Conservation (phyloP, 2,797 vertebrate species). For the Malacoraja senta region DNA sequence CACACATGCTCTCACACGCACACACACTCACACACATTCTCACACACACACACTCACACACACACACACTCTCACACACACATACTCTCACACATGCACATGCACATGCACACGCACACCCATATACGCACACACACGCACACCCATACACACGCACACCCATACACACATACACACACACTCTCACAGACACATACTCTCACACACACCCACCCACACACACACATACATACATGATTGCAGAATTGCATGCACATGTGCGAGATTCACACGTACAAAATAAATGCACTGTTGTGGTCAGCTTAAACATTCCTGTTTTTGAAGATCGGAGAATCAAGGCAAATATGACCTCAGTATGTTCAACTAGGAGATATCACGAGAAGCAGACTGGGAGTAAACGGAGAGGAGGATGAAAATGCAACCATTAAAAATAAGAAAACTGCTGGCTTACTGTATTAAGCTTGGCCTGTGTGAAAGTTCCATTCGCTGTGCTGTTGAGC, state of each 20-base stretch:
- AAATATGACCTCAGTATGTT: not conserved
- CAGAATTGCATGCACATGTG: not conserved
- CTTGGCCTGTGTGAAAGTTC: not conserved
- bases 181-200: no score
- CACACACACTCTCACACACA: no score
- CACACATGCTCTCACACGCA: no score
- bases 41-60: no score
- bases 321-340: not conserved
- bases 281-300: not conserved
- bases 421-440: not conserved
- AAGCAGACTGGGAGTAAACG: not conserved
- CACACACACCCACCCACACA: not conserved
- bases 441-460: not conserved
- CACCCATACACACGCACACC: no score
- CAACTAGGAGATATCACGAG: not conserved
- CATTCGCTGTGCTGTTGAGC: not conserved
- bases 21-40: no score
- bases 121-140: no score
- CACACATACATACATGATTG: not conserved
- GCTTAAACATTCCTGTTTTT: not conserved
- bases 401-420: not conserved
- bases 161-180: no score
- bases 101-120: no score
- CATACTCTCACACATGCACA: no score
- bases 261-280: no score